Evolutionary conservation across 2,113 vertebrate genomes (phyloP), one percentile per base, ranked within the genome.

Genomic region (Apteryx owenii): DNA sequence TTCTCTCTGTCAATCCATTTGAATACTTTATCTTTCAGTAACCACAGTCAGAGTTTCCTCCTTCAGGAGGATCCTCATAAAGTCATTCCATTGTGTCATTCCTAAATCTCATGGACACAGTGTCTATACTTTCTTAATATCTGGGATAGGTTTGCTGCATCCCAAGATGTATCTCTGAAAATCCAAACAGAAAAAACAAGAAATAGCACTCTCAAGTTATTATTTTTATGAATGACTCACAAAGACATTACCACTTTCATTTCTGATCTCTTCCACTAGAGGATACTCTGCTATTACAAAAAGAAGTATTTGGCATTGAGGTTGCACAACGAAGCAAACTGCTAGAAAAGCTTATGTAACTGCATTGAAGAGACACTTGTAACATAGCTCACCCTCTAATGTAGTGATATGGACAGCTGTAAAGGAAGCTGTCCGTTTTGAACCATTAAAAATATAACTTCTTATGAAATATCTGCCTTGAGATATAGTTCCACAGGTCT

Each of bases 391-490:
- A 0, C 33, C 56, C 29, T 60, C 56, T 60, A 60, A 33, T 31
- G 14, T 22, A 36, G 51, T 6, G 56, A 48, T 10, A 36, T 8
- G 17, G 33, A 51, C 23, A 64, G 20, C 10, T 46, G 36, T 9
- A 70, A 3, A 25, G n/a, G 16, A 80, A n/a, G 9, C 20, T 80
- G 58, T 46, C 10, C 12, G 33, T 22, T 29, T 62, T 3, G 4
- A 62, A 4, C 21, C 60, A 10, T 50, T 46, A 8, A 76, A 71
- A 70, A 20, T 18, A 3, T 1, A 54, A 18, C 26, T 42, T 61
- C 21, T 8, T 36, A 4, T 0, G 1, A 26, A 38, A 73, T 81
- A 66, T 19, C 0, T 0, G 0, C 50, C 11, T 60, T 26, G 8
- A 8, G 53, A 7, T 21, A 15, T 21, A 15, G 21, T 73, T 81